Conservation (phyloP, 2,113 vertebrate genomes). For the Glareola pratincola region DNA sequence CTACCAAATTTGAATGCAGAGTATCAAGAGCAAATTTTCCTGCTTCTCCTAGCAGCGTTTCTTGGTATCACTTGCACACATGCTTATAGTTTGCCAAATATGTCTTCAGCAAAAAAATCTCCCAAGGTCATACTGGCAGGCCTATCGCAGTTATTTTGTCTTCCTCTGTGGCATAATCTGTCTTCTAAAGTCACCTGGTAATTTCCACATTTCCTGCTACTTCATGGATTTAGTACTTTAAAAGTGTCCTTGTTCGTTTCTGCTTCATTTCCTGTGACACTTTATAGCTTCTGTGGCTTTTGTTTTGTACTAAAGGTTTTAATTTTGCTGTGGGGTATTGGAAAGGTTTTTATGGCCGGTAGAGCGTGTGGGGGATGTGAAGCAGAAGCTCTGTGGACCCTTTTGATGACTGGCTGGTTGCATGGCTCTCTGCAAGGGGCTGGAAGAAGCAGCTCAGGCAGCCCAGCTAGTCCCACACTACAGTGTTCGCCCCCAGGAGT, state of each 20-base stretch:
- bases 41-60: neutral
- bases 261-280: conserved; percentile 10
- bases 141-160: neutral
- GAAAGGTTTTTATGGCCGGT: neutral
- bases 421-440: accelerated
- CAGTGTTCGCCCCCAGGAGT: accelerated
- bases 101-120: neutral
- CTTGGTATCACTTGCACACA: neutral
- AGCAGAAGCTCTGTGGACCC: neutral
- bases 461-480: accelerated
- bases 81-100: neutral
- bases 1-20: neutral
- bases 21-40: neutral
- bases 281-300: conserved; percentile 1
- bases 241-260: conserved; percentile 2
- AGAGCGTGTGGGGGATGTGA: neutral
- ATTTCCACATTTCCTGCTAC: neutral
- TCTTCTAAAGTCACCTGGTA: neutral
- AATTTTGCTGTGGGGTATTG: neutral
- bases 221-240: neutral
- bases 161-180: neutral
- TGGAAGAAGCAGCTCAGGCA: accelerated
- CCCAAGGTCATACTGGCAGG: neutral
- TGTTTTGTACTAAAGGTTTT: neutral
- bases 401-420: neutral